Evolutionary conservation across 2,113 vertebrate species (phyloP).

Genomic region (Oceanites oceanicus): DNA sequence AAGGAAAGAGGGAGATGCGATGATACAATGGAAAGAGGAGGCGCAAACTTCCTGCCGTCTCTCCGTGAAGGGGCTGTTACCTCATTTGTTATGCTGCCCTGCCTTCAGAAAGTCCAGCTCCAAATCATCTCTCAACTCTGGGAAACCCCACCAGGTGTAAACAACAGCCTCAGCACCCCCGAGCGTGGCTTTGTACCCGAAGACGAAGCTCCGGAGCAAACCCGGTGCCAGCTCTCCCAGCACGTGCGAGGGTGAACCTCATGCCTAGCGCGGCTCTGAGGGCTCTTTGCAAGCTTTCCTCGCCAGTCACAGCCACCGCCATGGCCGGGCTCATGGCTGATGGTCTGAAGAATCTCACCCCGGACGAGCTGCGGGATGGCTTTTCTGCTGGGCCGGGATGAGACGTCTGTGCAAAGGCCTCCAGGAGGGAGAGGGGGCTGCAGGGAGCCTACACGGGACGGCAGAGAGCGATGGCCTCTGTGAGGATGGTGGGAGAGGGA

Average conservation of each 20-base stretch:
- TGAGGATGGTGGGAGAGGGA: background rate
- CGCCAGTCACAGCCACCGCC: accelerated
- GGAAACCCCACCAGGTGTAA: conserved; percentile 28
- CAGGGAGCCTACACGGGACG: background rate
- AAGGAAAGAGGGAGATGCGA: background rate
- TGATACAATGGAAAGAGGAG: conserved; percentile 62
- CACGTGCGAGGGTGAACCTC: accelerated
- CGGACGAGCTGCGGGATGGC: background rate
- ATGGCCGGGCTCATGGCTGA: accelerated
- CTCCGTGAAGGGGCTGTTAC: background rate
- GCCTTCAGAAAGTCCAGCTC: conserved; percentile 22
- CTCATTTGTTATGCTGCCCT: conserved; percentile 3
- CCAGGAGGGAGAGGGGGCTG: background rate
- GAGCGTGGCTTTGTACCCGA: background rate
- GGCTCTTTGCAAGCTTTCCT: background rate
- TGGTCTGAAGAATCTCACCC: background rate
- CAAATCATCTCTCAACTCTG: conserved; percentile 20
- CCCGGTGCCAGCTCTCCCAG: background rate
- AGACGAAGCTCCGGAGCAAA: background rate
- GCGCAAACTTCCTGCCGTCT: background rate
- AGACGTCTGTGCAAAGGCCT: accelerated
- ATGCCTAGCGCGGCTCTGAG: accelerated
- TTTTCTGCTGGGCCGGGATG: background rate
- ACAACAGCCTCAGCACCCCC: background rate
- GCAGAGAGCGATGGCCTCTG: accelerated